These are phyloP conservation scores for Arnoldichthys spilopterus DNA, from an alignment of 2,797 vertebrate genomes.

Conservation along the genomic window DNA sequence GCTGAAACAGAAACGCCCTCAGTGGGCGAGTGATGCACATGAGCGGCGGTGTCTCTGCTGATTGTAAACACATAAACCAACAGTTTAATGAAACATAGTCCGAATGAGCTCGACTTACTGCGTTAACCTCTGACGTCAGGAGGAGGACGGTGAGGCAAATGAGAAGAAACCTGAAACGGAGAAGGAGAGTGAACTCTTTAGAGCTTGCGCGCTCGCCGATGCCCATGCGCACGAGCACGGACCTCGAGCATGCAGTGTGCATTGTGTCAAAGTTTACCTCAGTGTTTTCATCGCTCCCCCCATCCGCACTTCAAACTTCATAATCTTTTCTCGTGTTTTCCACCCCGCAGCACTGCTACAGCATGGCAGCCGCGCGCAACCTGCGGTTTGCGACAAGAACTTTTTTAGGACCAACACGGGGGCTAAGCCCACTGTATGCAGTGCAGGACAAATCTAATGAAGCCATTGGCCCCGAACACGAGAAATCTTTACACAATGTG, in stretches of 20 bases:
- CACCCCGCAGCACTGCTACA: conserved; percentile 56
- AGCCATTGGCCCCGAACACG: too few relatives aligned
- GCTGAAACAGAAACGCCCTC: too few relatives aligned
- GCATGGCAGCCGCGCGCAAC: conserved; percentile 63
- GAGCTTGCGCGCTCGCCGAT: too few relatives aligned
- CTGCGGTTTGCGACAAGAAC: not conserved
- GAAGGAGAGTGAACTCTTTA: not conserved
- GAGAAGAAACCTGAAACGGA: conserved; percentile 71
- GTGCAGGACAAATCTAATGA: too few relatives aligned
- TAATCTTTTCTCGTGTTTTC: conserved; percentile 51
- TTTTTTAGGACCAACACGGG: too few relatives aligned
- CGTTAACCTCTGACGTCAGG: conserved; percentile 67
- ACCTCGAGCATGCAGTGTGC: too few relatives aligned
- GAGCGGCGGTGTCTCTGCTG: too few relatives aligned
- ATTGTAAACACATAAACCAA: too few relatives aligned
- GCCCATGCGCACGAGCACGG: not conserved
- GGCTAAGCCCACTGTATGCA: too few relatives aligned
- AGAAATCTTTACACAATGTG: too few relatives aligned
- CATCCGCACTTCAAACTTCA: conserved; percentile 67
- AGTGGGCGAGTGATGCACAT: too few relatives aligned
- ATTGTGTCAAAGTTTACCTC: conserved; percentile 60
- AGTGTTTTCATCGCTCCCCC: conserved; percentile 64
- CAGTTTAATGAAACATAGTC: too few relatives aligned
- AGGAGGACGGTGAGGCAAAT: conserved; percentile 68
- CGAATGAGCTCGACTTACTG: conserved; percentile 73